Evolutionary conservation across 2,113 vertebrate genomes (phyloP), one percentile per base, ranked within the genome.

Genomic region (Noctilio leporinus): DNA sequence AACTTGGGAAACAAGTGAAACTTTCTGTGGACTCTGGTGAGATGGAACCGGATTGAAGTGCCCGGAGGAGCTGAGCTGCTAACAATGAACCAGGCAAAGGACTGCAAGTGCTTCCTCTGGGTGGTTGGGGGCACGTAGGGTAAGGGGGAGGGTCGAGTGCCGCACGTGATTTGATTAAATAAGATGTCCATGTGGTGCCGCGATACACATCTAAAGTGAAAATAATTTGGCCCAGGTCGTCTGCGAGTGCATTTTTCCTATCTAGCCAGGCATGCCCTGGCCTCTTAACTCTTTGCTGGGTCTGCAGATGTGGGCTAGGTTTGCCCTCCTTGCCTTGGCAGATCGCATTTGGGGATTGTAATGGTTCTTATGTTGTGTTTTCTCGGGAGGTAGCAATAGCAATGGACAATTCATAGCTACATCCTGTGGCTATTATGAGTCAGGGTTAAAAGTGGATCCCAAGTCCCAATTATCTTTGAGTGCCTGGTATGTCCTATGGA

Each of bases 391-490:
- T 97, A 69, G 93, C 96, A 92, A 81, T 94, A 97, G 97, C 96
- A 97, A 97, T 92, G 96, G 98, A 96, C 97, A 97, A 97, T 98
- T 97, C 97, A 94, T 98, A n/a, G n/a, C n/a, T n/a, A 91, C 94
- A 96, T 98, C 98, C 98, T 95, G 96, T 96, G 96, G 98, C 98
- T 98, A 76, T 97, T 97, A 96, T 80, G 96, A 97, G 95, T 96
- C 96, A 92, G 97, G 95, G 70, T 95, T 96, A 45, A 96, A 97
- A 97, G 96, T 93, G 95, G 95, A 97, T 98, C 96, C 97, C 84
- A 97, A 98, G 98, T 98, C 97, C 97, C 98, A 93, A 98, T 98
- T 98, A 98, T 98, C 98, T 98, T 96, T 90, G 91, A 97, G 97
- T 92, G 96, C 97, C 98, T 95, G 65, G 95, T 94, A 97, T 92